Base-by-base conservation (phyloP, 2,797 vertebrate species). In the Myripristis murdjan region DNA sequence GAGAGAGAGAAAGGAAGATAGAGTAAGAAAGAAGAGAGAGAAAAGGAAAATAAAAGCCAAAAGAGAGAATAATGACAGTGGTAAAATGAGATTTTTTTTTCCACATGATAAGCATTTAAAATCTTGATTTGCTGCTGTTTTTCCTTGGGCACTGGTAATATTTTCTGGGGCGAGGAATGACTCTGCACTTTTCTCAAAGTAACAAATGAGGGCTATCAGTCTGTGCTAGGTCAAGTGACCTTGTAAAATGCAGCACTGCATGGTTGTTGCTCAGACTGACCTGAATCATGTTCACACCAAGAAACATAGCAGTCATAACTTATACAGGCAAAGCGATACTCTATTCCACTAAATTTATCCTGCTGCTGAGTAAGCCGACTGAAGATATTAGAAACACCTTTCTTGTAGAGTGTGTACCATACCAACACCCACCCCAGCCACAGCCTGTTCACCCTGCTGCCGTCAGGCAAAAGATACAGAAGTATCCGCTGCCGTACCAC, bases 281-380 rank as follows among this genome's bases (percentile, higher is more conserved):
- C 54, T 64, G 15, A 73, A 31, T 18, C 5, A 67, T 15, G 57
- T 67, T 64, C 14, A 73, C 15, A 64, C 22, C 10, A 58, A 63
- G 33, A 55, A 22, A 46, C 49, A 55, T 53, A 62, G 60, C 15
- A 49, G 28, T 1, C 26, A 57, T 2, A 72, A 51, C 5, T 22
- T 41, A 39, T 35, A 14, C 46, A 57, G 26, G 43, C 4, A 46
- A 6, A 15, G 23, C 22, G 26, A 62, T 16, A 56, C 20, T 55
- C 8, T 8, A 20, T 14, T 18, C 12, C 14, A 56, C 14, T 11
- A 9, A 4, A 35, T 55, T 8, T 0, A 41, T 44, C 20, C 1
- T 39, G 28, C 1, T 39, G 28, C 18, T 22, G 18, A 28, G 14
- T 57, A 37, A 5, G 26, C 9, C 23, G 11, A 15, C 49, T 35